Evolutionary conservation across 1,140 invertebrate genomes (phyloP), one percentile per base, ranked within the genome.

Genomic region (Danaus plexippus): DNA sequence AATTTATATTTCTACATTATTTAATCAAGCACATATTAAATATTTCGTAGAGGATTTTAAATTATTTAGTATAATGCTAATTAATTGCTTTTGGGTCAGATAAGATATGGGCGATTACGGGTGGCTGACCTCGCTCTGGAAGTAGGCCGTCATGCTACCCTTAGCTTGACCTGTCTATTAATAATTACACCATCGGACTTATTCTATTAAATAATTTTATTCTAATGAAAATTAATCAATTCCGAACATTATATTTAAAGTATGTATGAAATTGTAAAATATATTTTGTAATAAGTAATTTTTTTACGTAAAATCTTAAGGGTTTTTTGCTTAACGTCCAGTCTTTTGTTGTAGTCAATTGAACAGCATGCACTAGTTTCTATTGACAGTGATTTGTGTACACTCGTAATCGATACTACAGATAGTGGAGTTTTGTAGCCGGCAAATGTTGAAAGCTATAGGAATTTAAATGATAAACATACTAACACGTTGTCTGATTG

Each of bases 401-500:
- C 9, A 43, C 54, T 15, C 43, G 56, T 44, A 59, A 59, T 59
- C 57, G 52, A 59, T 59, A 32, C 22, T 32, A 32, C 22, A 32
- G 22, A 32, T 32, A 32, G 22, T 32, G 22, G 7, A 32, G 22
- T 32, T 32, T 4, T 32, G 22, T 32, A 32, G 22, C 22, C 22
- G 22, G 22, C 7, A 32, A 32, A 32, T 6, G 4, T 45, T 45
- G 11, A 13, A n/a, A 45, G 9, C 7, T 32, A 32, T 32, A 32
- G 22, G 22, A 7, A 32, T 32, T 32, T 3, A 32, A 54, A 54
- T 6, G 5, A 32, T 9, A 54, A 22, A 22, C 32, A 22, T 66
- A 69, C 64, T 64, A 64, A 67, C 74, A 64, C 54, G n/a, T 52
- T 54, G 22, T 70, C 66, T 15, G 52, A 66, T 9, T 67, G 51